Evolutionary conservation across 2,888 invertebrate genomes (phyloP).

Genomic region (Heliconius sara): DNA sequence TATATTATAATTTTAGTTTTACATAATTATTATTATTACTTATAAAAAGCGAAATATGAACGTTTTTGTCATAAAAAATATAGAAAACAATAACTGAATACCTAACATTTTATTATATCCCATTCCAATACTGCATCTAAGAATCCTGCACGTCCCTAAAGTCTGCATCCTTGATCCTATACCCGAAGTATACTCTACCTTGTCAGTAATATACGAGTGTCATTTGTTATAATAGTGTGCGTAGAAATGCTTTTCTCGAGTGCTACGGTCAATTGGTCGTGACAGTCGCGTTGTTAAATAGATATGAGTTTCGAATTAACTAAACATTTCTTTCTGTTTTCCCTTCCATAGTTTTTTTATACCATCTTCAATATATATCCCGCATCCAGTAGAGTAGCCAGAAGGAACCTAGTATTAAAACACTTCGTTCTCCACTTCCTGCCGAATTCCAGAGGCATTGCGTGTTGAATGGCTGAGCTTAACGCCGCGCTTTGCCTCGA

Average conservation of each 20-base stretch:
- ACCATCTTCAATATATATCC: background rate
- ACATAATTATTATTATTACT: too few relatives aligned
- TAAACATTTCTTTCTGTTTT: background rate
- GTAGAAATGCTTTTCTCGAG: conserved; percentile 25
- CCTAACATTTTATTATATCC: background rate
- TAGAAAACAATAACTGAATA: background rate
- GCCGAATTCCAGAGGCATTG: too few relatives aligned
- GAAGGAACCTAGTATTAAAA: too few relatives aligned
- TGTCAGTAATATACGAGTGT: conserved; percentile 33
- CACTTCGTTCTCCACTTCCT: too few relatives aligned
- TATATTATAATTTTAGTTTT: too few relatives aligned
- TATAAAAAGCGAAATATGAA: too few relatives aligned
- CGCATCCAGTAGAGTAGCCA: too few relatives aligned
- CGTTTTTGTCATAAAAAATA: too few relatives aligned
- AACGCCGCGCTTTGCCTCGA: too few relatives aligned
- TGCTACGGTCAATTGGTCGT: conserved; percentile 29
- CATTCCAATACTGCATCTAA: background rate
- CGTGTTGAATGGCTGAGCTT: too few relatives aligned
- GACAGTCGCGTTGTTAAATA: conserved; percentile 13
- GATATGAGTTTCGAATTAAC: conserved; percentile 5
- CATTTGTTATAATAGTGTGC: conserved; percentile 27
- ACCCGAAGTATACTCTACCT: conserved; percentile 27
- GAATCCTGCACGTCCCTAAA: conserved; percentile 15
- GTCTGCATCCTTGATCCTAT: conserved; percentile 23
- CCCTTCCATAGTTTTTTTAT: too few relatives aligned